phyloP scores from a whole-genome alignment of 2,797 vertebrate species.

The Siniperca scherzeri region DNA sequence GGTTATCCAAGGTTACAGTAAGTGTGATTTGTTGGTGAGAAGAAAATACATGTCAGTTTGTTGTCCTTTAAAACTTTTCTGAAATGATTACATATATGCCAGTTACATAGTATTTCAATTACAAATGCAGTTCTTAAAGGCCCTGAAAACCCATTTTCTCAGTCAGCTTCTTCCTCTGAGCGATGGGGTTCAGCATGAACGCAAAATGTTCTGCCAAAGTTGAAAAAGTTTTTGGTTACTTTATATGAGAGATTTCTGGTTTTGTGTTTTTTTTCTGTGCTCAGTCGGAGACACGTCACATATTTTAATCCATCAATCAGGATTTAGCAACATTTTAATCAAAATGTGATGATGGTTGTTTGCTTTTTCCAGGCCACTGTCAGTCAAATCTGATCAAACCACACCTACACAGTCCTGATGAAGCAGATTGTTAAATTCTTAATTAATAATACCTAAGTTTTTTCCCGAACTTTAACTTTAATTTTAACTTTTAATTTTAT shows the following conservation, averaged over 20 bases:
- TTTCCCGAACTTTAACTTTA: not conserved
- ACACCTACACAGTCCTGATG: not conserved
- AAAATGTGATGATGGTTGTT: not conserved
- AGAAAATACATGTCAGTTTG: constrained; percentile 10
- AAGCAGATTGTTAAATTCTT: not conserved
- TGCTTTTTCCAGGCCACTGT: not conserved
- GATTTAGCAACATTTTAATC: not conserved
- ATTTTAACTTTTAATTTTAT: not conserved
- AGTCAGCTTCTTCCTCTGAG: not conserved
- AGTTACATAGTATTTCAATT: not conserved
- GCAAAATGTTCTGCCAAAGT: not conserved
- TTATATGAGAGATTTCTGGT: not conserved
- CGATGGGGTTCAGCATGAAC: not conserved
- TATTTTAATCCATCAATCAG: not conserved
- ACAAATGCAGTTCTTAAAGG: not conserved
- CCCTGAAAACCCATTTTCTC: not conserved
- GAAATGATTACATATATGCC: not conserved
- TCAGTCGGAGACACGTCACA: not conserved
- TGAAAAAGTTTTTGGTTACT: not conserved
- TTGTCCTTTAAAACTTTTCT: not conserved
- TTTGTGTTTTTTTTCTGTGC: not conserved
- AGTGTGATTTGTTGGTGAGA: not conserved
- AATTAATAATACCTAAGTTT: not conserved
- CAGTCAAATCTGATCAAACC: not conserved
- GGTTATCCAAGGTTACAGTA: not conserved